Evolutionary conservation across 1,140 invertebrate genomes (phyloP), one percentile per base, ranked within the genome.

Genomic region (Leptinotarsa lineolata): DNA sequence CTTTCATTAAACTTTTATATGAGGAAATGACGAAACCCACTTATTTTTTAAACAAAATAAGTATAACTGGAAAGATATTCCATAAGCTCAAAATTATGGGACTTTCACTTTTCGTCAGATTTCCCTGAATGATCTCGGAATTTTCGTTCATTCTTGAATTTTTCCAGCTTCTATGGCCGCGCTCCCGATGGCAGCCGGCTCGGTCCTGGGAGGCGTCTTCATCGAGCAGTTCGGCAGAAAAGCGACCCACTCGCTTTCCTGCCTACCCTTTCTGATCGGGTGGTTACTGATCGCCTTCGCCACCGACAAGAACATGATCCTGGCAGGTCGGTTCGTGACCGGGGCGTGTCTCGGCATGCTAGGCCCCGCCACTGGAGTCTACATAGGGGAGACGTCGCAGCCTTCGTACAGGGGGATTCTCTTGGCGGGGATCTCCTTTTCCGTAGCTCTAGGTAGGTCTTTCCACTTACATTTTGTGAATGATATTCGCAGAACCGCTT

Each of bases 221-320:
- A 90, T 93, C 82, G 91, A 93, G 74, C 88, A 86, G 73, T 85
- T 90, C 68, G 93, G 93, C 5, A 84, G 93, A 68, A 90, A 88
- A 78, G 84, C 80, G 11, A 88, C 90, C 0, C 86, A 92, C 65
- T 83, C 89, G 44, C 79, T 91, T 13, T 82, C 89, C n/a, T 87
- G 87, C 20, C 81, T 89, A 0, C 88, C 91, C 0, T 91, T 89
- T 64, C 78, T 91, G 0, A 68, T 89, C n/a, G 92, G 92, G 15
- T 94, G 92, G 91, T 76, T 90, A 4, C 76, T 89, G 12, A 89
- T 93, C 13, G 85, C 86, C 22, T 83, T 88, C 59, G 85, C 89
- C 2, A 77, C 84, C 2, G 85, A 85, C 74, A 76, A 89, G 3
- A 60, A 79, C 0, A 83, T 86, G 12, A 83, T 94, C 20, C 86